phyloP scores from a whole-genome alignment of 2,797 vertebrate species.

The Hyperoplus immaculatus region DNA sequence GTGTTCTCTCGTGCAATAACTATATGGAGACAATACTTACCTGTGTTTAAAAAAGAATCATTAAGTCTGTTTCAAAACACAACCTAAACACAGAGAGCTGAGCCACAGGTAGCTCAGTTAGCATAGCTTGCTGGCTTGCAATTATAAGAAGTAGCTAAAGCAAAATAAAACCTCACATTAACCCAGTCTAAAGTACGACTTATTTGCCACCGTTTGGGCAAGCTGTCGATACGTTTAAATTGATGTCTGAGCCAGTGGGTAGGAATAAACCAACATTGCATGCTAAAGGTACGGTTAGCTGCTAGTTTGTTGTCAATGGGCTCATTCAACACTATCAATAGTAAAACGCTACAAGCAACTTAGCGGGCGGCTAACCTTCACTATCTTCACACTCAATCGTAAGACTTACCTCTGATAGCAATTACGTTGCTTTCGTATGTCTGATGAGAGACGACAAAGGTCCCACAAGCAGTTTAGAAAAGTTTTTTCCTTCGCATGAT shows the following conservation, averaged over 20 bases:
- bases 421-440: background rate
- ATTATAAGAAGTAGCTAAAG: background rate
- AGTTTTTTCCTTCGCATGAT: slow-evolving; percentile 37
- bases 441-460: background rate
- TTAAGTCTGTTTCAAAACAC: background rate
- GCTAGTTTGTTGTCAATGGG: background rate
- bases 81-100: background rate
- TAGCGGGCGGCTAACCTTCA: slow-evolving; percentile 6
- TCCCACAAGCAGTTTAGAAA: background rate
- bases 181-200: background rate
- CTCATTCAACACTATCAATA: slow-evolving; percentile 34
- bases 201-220: rapidly evolving
- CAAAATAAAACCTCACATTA: background rate
- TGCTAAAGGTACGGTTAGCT: background rate
- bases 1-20: background rate
- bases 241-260: no score
- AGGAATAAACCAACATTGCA: background rate
- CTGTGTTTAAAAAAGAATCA: background rate
- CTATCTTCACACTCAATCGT: background rate
- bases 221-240: background rate
- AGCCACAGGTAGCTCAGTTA: slow-evolving; percentile 13
- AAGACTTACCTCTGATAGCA: slow-evolving; percentile 15
- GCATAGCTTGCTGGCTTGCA: slow-evolving; percentile 4
- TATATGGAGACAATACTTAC: background rate
- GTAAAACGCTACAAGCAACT: slow-evolving; percentile 35